Evolutionary conservation across 2,113 vertebrate species (phyloP), one percentile per base, ranked within the genome.

Genomic region (Myiopsitta monachus): DNA sequence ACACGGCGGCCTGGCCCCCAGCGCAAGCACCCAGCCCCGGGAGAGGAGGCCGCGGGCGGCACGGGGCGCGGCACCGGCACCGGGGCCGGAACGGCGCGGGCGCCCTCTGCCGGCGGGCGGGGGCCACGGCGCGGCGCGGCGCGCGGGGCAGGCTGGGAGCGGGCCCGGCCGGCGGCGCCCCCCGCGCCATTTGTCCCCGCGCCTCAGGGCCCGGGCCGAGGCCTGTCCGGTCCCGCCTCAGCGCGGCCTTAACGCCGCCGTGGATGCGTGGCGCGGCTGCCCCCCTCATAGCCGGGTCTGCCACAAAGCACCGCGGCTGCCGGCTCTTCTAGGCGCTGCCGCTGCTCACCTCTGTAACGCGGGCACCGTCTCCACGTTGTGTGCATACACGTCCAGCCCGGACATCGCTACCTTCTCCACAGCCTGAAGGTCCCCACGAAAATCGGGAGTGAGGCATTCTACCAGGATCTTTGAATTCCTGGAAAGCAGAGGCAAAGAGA

Each of bases 401-500:
- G 99, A 99, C 78, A 96, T 27, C 11, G 98, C 98, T 3, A 99
- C 98, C 64, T 97, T 99, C 96, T 98, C 99, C 74, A 99, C 98
- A 0, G 99, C 98, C 33, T 94, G 88, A 19, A 99, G 98, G 92
- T 99, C 98, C 5, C 99, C 99, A 47, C 99, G 98, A 57, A 99
- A 99, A 97, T 99, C 99, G 43, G 99, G 99, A 3, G 99, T 99
- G n/a, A 99, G 97, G 93, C 99, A 99, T 92, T 99, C 99, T 31
- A 99, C 98, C 66, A 99, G 95, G 91, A 99, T 99, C 68, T 97
- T 97, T 21, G 98, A 49, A 69, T 98, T 99, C 97, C 99, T 99
- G 87, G 43, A 47, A 67, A 86, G 54, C 38, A 81, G 47, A 70
- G 47, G n/a, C 30, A 49, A 73, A 66, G 63, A 44, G 21, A 93